Evolutionary conservation across 2,113 vertebrate genomes (phyloP).

Genomic region (Nesoenas mayeri): DNA sequence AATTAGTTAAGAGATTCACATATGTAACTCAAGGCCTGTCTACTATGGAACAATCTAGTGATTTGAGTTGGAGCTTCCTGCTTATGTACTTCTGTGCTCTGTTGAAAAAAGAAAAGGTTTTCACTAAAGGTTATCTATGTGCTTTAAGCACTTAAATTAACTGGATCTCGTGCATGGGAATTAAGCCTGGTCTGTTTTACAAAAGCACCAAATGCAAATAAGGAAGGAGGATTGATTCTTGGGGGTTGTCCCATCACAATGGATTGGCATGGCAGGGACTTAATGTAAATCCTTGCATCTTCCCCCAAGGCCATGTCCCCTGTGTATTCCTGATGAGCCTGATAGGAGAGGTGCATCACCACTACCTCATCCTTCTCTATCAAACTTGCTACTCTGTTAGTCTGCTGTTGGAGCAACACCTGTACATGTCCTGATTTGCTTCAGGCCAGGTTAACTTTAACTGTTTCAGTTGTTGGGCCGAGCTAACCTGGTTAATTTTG

Average conservation of each 20-base stretch:
- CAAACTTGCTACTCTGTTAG: fast-evolving
- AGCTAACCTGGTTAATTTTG: neutral
- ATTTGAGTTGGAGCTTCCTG: neutral
- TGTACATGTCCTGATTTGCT: neutral
- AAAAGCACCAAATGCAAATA: neutral
- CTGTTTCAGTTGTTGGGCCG: neutral
- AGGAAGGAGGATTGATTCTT: neutral
- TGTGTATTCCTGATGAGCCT: neutral
- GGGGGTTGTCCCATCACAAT: neutral
- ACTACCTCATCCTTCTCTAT: neutral
- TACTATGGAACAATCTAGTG: neutral
- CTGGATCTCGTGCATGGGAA: neutral
- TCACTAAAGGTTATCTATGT: fast-evolving
- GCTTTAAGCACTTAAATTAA: neutral
- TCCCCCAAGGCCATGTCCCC: neutral
- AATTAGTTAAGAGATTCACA: neutral
- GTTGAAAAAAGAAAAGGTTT: neutral
- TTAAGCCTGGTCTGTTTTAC: neutral
- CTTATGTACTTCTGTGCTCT: neutral
- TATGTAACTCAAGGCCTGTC: fast-evolving
- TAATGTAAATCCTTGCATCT: neutral
- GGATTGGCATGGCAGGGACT: neutral
- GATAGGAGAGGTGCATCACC: neutral
- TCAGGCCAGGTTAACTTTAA: neutral
- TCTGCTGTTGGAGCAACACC: neutral